These are phyloP conservation scores for Lymantria monacha DNA, from an alignment of 2,888 invertebrate species.

Conservation along the genomic window DNA sequence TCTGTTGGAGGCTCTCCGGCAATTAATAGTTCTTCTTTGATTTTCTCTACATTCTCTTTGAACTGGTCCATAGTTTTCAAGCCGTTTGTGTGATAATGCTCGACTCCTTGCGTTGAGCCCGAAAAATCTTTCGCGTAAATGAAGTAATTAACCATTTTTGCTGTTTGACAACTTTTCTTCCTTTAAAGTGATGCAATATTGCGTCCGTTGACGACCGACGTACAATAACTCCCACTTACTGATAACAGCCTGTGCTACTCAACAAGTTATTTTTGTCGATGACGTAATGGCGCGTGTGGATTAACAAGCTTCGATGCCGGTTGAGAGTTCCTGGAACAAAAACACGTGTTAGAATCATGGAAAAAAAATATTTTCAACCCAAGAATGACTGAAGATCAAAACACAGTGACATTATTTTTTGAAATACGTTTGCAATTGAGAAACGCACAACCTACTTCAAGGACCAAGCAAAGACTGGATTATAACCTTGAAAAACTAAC, in stretches of 20 bases:
- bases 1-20: constrained; percentile 13
- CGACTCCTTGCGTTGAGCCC: constrained; percentile 21
- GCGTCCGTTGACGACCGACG: not conserved
- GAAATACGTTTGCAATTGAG: too few species aligned
- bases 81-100: constrained; percentile 31
- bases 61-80: constrained; percentile 32
- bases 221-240: not conserved
- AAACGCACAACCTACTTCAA: too few species aligned
- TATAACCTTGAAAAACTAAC: too few species aligned
- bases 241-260: not conserved
- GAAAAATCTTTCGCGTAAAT: constrained; percentile 39
- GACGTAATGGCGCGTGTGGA: not conserved
- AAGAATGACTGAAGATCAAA: too few species aligned
- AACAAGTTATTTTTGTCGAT: not conserved
- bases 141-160: constrained; percentile 26
- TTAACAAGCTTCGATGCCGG: not conserved
- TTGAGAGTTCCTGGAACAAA: not conserved
- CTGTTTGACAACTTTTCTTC: not conserved
- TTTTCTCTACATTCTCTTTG: constrained; percentile 28
- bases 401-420: too few species aligned
- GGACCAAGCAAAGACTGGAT: too few species aligned
- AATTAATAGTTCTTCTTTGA: constrained; percentile 15
- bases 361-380: not conserved
- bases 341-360: not conserved
- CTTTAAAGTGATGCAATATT: not conserved